Conservation (phyloP, 2,888 invertebrate species). For the Cremastobaeus sp. region DNA sequence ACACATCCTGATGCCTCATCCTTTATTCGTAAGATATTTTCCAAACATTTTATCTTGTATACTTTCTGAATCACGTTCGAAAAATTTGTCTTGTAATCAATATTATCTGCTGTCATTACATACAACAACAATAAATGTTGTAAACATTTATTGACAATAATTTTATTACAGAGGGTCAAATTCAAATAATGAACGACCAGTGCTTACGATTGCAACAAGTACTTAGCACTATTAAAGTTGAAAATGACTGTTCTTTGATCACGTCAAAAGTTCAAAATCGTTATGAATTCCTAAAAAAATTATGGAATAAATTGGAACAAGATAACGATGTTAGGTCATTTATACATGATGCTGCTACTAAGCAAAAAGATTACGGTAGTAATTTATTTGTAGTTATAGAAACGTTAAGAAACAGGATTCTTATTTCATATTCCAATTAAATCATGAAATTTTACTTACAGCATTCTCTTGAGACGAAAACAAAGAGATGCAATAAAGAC, state of each 20-base stretch:
- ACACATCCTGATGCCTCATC: background rate
- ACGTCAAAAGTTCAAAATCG: background rate
- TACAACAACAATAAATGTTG: background rate
- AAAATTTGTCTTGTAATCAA: background rate
- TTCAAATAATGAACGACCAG: background rate
- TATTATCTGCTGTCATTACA: background rate
- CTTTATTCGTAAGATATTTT: slow-evolving; percentile 5
- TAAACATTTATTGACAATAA: background rate
- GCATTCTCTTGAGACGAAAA: no score
- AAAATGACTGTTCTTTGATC: background rate
- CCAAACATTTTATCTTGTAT: no score
- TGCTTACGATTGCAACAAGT: background rate
- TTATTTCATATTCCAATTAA: no score
- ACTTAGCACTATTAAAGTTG: background rate
- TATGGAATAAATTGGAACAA: background rate
- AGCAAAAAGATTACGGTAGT: no score
- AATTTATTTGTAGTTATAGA: no score
- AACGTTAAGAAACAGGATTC: no score
- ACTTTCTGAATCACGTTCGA: background rate
- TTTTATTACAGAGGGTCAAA: background rate
- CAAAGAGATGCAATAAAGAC: no score
- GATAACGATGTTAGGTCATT: background rate
- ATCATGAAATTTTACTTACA: no score
- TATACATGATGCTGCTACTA: background rate
- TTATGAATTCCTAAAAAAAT: background rate